These are phyloP conservation scores for Drosophila barbarae DNA, from an alignment of 2,888 invertebrate genomes.

Conservation along the genomic window DNA sequence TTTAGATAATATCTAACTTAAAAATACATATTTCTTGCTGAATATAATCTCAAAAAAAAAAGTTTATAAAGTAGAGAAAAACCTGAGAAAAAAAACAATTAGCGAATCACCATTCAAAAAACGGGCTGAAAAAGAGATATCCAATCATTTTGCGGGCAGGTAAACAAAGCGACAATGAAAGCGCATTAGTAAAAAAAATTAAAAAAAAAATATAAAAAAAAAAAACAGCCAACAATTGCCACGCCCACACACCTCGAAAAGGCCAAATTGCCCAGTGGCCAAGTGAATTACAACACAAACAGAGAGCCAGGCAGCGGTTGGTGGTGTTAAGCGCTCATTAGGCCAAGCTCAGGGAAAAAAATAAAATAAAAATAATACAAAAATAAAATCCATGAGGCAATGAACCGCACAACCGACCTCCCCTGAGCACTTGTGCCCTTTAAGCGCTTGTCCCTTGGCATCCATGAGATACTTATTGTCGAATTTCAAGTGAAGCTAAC, in stretches of 20 bases:
- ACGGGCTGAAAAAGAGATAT: conserved; percentile 10
- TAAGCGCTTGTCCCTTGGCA: conserved; percentile 3
- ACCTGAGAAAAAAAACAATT: conserved; percentile 52
- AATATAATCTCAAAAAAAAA: too few relatives aligned
- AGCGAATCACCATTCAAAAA: conserved; percentile 37
- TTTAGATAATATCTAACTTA: too few relatives aligned
- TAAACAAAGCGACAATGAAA: conserved; percentile 66
- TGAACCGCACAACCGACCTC: conserved; percentile 16
- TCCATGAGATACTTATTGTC: conserved; percentile 12
- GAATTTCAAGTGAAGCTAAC: conserved; percentile 18
- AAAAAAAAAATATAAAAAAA: neutral
- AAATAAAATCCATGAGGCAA: conserved; percentile 24
- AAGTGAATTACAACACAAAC: conserved; percentile 35
- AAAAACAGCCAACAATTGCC: conserved; percentile 9
- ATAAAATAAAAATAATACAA: neutral
- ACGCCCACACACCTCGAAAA: conserved; percentile 26
- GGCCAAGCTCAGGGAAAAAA: conserved; percentile 20
- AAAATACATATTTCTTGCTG: too few relatives aligned
- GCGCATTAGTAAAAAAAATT: conserved; percentile 22
- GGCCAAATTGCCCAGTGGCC: conserved; percentile 31
- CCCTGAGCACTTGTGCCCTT: conserved; percentile 25
- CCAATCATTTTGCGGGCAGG: conserved; percentile 26
- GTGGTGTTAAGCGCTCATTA: conserved; percentile 42
- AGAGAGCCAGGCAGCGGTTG: neutral
- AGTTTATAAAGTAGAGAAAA: neutral